A percentile compares a stretch with the other conserved stretches of the same genome.
Conservation (phyloP, 1,140 invertebrate species). For the Zaprionus taronus region DNA sequence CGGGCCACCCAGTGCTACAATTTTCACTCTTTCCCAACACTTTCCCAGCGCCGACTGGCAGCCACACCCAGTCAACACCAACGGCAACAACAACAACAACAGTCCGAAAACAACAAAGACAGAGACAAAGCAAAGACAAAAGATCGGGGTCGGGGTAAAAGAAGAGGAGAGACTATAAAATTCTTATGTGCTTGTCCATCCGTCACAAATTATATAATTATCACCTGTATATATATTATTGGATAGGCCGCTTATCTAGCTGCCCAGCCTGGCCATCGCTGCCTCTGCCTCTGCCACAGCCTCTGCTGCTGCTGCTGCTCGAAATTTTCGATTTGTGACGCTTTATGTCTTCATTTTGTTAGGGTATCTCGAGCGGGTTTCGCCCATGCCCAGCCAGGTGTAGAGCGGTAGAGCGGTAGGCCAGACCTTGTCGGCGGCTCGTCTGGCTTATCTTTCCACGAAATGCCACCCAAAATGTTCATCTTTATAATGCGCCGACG, state of each 20-base stretch:
- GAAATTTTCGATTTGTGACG: constrained; percentile 82
- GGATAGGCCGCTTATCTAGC: constrained; percentile 53
- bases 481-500: constrained; percentile 59
- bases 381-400: constrained; percentile 14
- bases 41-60: constrained; percentile 52
- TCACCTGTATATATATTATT: constrained; percentile 80
- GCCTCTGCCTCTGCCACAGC: neutral
- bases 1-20: constrained; percentile 80
- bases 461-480: constrained; percentile 77
- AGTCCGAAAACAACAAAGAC: constrained; percentile 55
- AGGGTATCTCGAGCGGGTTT: constrained; percentile 38
- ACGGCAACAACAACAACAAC: constrained; percentile 30
- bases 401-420: neutral
- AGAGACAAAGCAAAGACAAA: constrained; percentile 66
- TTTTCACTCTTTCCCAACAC: constrained; percentile 72
- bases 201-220: constrained; percentile 83
- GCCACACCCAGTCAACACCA: constrained; percentile 44
- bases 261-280: constrained; percentile 4
- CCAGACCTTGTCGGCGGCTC: neutral
- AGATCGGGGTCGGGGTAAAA: constrained; percentile 36
- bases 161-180: constrained; percentile 72
- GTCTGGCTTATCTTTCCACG: constrained; percentile 68
- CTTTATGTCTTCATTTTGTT: constrained; percentile 78
- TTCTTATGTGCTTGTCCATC: constrained; percentile 82
- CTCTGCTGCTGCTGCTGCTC: constrained; percentile 38